Evolutionary conservation across 2,888 invertebrate species (phyloP), one percentile per base, ranked within the genome.

Genomic region (Metellina segmentata): DNA sequence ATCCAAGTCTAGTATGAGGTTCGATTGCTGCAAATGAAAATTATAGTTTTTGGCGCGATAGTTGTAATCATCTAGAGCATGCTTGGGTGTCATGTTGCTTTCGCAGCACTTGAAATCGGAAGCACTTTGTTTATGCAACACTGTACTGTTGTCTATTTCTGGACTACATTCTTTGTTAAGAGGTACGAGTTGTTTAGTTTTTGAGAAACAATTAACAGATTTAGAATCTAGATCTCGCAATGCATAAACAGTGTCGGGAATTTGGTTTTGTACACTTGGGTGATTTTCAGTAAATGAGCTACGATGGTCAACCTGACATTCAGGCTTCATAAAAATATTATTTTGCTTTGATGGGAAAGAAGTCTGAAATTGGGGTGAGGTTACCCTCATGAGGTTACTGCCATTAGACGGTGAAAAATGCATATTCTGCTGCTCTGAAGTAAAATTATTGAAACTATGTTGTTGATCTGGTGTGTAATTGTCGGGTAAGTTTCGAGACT

Each of bases 181-280:
- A 20, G 19, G 61, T 61, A 61, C 51, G 20, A 34, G 8, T 51
- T 85, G 52, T 34, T 81, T 75, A 16, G 49, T n/a, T 13, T 74
- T 81, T 52, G 88, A 81, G 53, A 88, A 81, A 61, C 88, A 88
- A 19, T 81, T 88, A n/a, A 83, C 83, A 20, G 89, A 89, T 19
- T 91, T 91, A 34, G 91, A 75, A 87, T 91, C 91, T 8, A 91
- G 70, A 71, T 91, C 91, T 49, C 78, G 48, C 48, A 89, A 53
- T 8, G 89, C 71, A 69, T 89, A 88, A 7, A 88, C 81, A 7
- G 81, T 71, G 72, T 88, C 88, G 49, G 81, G 81, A 11, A 69
- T 85, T 19, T 85, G 75, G 13, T 61, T 61, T 61, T 74, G 74
- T 74, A 6, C n/a, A 20, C 13, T 83, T 83, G 19, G 61, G 20